These are phyloP conservation scores for Ginglymostoma cirratum DNA, from an alignment of 2,113 vertebrate genomes.

Conservation along the genomic window DNA sequence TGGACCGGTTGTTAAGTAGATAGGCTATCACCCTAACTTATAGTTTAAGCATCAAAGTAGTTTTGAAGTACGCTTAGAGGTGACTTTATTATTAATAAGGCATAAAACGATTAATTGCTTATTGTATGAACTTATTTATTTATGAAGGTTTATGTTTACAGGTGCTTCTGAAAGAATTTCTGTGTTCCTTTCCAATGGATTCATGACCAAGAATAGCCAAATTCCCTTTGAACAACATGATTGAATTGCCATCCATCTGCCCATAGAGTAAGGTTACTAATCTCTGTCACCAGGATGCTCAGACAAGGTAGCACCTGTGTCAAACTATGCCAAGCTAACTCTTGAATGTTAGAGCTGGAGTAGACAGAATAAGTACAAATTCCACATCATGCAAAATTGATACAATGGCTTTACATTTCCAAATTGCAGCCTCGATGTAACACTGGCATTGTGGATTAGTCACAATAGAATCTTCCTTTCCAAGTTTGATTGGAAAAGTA, in stretches of 20 bases:
- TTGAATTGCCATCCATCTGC: no score
- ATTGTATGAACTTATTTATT: slow-evolving; percentile 3
- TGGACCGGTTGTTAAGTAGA: not conserved
- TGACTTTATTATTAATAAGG: not conserved
- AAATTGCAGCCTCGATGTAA: not conserved
- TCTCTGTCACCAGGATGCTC: no score
- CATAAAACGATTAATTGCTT: not conserved
- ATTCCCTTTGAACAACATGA: no score
- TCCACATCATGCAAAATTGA: not conserved
- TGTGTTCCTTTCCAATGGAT: not conserved
- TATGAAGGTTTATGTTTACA: not conserved
- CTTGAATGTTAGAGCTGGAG: not conserved
- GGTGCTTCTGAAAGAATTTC: not conserved
- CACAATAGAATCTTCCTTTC: not conserved
- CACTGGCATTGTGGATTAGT: not conserved
- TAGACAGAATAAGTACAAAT: not conserved
- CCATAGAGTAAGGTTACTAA: no score
- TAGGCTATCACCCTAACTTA: not conserved
- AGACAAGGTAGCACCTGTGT: no score
- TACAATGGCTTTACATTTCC: not conserved
- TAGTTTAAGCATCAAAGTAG: slow-evolving; percentile 23
- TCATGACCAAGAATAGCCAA: not conserved
- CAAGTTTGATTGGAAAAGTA: not conserved
- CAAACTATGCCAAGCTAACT: no score
- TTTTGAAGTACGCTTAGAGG: slow-evolving; percentile 15